Percentiles rank a stretch among this genome's conserved stretches.
Evolutionary conservation across 2,888 invertebrate species (phyloP).

Genomic region (Hanleya hanleyi): DNA sequence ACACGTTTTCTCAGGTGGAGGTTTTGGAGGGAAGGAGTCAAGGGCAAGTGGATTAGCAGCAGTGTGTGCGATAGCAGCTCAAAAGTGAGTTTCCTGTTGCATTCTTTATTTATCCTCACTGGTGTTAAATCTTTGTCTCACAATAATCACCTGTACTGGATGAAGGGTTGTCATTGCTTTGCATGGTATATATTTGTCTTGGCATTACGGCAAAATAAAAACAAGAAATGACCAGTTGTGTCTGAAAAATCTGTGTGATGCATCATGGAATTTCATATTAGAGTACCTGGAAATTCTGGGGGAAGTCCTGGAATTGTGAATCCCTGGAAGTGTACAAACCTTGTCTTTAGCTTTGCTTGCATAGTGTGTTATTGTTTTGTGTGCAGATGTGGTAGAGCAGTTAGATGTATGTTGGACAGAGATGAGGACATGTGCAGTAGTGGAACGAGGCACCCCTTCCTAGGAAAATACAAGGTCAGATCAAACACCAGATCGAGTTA

Average conservation of each 20-base stretch:
- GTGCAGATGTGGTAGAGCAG: conserved; percentile 79
- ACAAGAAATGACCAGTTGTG: no score
- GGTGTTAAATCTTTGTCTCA: no score
- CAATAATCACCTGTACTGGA: no score
- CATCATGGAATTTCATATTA: no score
- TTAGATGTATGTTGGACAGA: conserved; percentile 89
- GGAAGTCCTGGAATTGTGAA: no score
- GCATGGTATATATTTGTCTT: no score
- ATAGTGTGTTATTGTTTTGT: not conserved
- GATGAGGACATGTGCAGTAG: conserved; percentile 93
- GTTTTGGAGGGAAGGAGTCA: conserved; percentile 96
- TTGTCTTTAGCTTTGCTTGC: not conserved
- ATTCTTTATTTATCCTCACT: no score
- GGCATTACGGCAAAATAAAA: no score
- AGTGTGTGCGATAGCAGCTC: conserved; percentile 88
- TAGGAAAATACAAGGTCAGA: conserved; percentile 83
- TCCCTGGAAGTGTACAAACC: not conserved
- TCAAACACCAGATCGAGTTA: no score
- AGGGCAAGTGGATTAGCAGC: conserved; percentile 81
- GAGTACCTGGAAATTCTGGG: no score
- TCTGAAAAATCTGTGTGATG: no score
- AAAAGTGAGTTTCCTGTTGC: conserved; percentile 76
- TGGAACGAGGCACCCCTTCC: conserved; percentile 90
- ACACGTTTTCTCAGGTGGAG: conserved; percentile 81
- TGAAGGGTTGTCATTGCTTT: no score